Evolutionary conservation across 2,113 vertebrate species (phyloP).

Genomic region (Ceuthmochares aereus): DNA sequence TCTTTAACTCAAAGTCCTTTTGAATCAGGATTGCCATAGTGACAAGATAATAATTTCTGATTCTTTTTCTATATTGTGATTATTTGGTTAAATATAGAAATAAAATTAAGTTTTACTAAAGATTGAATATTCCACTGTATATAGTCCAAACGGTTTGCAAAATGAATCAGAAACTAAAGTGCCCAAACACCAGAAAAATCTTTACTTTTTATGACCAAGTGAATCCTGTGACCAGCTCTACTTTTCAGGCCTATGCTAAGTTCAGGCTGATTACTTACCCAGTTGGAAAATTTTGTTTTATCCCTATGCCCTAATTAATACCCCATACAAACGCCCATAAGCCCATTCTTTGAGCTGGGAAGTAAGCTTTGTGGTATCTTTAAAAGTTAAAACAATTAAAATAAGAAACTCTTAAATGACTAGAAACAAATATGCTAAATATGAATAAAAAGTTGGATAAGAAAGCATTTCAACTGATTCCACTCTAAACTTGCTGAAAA

Average conservation of each 20-base stretch:
- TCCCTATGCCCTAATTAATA: neutral
- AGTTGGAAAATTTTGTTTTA: neutral
- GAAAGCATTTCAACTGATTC: neutral
- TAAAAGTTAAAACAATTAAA: neutral
- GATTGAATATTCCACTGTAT: rapidly evolving
- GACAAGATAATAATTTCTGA: neutral
- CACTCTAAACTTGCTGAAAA: neutral
- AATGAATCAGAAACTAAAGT: neutral
- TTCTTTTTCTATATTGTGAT: neutral
- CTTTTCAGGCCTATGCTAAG: neutral
- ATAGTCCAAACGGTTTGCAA: neutral
- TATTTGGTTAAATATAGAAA: neutral
- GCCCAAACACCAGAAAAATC: neutral
- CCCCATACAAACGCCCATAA: neutral
- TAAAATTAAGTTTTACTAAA: neutral
- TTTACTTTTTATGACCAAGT: neutral
- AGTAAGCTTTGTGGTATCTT: neutral
- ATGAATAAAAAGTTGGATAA: neutral
- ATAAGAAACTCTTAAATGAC: neutral
- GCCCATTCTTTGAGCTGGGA: neutral
- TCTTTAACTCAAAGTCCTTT: neutral
- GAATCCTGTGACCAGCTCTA: neutral
- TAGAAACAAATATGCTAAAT: neutral
- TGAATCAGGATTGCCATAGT: neutral
- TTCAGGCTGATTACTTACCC: neutral